Conservation (phyloP, 2,113 vertebrate species). For the Sylvia atricapilla region DNA sequence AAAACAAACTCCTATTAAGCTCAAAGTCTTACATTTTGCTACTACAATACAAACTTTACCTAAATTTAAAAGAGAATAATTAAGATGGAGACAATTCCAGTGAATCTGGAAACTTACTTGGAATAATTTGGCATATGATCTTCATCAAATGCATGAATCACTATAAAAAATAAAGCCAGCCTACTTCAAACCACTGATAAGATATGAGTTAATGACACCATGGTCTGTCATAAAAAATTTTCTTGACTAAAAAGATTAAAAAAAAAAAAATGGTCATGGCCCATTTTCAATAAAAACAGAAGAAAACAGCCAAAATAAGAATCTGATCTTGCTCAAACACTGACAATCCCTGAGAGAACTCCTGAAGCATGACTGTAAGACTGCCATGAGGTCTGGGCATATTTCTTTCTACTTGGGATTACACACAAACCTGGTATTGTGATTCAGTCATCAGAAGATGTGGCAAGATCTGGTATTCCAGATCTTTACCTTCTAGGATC, state of each 20-base stretch:
- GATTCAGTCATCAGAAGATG: neutral
- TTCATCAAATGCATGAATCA: neutral
- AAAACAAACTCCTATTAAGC: neutral
- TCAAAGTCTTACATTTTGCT: neutral
- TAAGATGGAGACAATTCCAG: neutral
- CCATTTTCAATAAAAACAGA: neutral
- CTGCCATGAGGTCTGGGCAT: rapidly evolving
- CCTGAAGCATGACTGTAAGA: neutral
- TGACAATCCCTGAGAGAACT: neutral
- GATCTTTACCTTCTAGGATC: neutral
- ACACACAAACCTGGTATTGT: neutral
- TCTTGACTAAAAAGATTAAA: neutral
- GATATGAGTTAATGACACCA: neutral
- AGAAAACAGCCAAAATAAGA: neutral
- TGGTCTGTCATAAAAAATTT: neutral
- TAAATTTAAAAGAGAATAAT: neutral
- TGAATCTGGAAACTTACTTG: neutral
- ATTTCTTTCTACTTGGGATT: neutral
- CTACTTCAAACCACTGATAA: neutral
- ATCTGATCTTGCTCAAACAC: neutral
- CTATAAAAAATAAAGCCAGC: neutral
- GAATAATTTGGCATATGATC: neutral
- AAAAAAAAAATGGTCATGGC: neutral
- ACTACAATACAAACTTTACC: neutral
- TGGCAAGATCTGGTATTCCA: neutral